A percentile compares a stretch with the other conserved stretches of the same genome.
Evolutionary conservation across 2,888 invertebrate species (phyloP).

Genomic region (Diadegma fenestrale): DNA sequence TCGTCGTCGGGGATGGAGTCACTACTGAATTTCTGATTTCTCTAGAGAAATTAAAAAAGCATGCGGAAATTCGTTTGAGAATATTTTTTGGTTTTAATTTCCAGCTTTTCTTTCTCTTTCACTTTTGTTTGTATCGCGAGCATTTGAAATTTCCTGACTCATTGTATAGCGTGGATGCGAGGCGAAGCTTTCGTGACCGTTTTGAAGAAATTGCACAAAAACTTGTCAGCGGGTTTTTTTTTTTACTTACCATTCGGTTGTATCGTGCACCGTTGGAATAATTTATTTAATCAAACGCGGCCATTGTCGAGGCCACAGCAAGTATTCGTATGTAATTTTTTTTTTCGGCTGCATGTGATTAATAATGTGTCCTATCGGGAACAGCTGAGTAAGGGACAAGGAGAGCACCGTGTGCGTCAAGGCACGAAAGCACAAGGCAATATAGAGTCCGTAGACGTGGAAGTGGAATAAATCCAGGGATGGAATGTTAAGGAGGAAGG

Average conservation of each 20-base stretch:
- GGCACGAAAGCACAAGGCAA: constrained; percentile 47
- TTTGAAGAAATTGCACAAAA: not conserved
- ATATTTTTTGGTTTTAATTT: constrained; percentile 35
- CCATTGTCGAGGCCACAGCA: not conserved
- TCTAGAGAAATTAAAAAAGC: constrained; percentile 70
- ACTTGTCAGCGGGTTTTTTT: too few relatives aligned
- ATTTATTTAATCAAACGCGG: not conserved
- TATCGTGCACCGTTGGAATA: not conserved
- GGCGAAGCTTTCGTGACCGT: not conserved
- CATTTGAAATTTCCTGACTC: not conserved
- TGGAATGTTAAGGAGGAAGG: constrained; percentile 1
- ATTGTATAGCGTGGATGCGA: not conserved
- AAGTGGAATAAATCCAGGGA: constrained; percentile 22
- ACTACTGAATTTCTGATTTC: constrained; percentile 67
- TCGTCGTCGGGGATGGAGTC: constrained; percentile 36
- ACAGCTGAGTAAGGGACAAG: constrained; percentile 15
- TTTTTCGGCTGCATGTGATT: not conserved
- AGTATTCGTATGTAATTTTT: not conserved
- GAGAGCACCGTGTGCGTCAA: constrained; percentile 41
- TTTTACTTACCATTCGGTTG: not conserved
- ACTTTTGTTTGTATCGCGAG: not conserved
- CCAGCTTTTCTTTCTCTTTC: not conserved
- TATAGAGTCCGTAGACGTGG: constrained; percentile 9
- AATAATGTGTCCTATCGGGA: not conserved
- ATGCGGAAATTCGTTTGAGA: constrained; percentile 50